phyloP scores from a whole-genome alignment of 2,797 vertebrate genomes.

The Alauda arvensis region DNA sequence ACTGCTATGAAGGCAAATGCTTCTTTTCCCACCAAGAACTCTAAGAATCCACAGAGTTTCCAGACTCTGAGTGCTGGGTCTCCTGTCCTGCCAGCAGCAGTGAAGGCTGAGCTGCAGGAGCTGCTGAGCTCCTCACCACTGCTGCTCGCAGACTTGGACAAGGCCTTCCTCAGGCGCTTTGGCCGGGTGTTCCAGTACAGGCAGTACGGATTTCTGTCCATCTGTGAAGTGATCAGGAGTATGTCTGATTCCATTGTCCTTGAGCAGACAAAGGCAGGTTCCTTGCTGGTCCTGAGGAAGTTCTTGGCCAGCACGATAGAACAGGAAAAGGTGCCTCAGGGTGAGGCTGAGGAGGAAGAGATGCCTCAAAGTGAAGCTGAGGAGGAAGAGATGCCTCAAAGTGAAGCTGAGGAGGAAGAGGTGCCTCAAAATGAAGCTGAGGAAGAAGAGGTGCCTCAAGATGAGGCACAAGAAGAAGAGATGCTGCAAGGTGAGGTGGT shows the following conservation, averaged over 20 bases:
- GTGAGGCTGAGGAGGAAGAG: background rate
- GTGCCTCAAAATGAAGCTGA: background rate
- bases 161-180: constrained; percentile 73
- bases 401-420: background rate
- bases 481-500: constrained; percentile 21
- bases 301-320: background rate
- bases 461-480: background rate
- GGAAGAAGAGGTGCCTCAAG: background rate
- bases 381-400: rapidly evolving
- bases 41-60: background rate
- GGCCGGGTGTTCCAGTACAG: constrained; percentile 74
- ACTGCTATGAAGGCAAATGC: background rate
- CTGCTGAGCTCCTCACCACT: constrained; percentile 81
- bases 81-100: constrained; percentile 70
- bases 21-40: background rate
- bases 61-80: constrained; percentile 60
- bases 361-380: rapidly evolving
- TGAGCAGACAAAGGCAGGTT: constrained; percentile 78
- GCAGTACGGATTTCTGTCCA: constrained; percentile 83
- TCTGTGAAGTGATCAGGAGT: constrained; percentile 78
- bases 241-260: constrained; percentile 76
- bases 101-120: constrained; percentile 82
- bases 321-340: background rate
- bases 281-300: constrained; percentile 76
- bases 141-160: constrained; percentile 79